Base-by-base conservation (phyloP, 1,140 invertebrate species). In the Bathynomus jamesi region DNA sequence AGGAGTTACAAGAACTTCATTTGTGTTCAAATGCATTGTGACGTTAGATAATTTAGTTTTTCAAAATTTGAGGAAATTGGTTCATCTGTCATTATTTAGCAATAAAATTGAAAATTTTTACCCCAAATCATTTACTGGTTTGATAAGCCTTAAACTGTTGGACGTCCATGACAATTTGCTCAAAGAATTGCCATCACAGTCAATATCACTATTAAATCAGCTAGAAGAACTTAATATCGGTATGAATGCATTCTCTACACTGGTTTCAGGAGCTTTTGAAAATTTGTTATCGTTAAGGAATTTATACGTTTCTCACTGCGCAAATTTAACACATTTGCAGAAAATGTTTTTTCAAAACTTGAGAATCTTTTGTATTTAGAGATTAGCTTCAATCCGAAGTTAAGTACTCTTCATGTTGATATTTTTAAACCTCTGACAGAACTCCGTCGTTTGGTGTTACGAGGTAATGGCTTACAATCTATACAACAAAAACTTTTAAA, bases 381-480 rank as follows among this genome's bases (percentile, higher is more conserved):
- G 25, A 63, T 76, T 53, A 74, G 67, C 66, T 76, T 76, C 65
- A 94, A 94, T 82, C 82, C 84, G 28, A 86, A 93, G 4, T 85
- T 86, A 75, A 84, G 83, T 60, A 79, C 93, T 31, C 85, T 89
- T 29, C 91, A 90, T 77, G 32, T 64, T n/a, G 75, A 73, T 32
- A 70, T 79, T 46, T 79, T 82, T 65, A 65, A 76, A 63, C 71
- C 75, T 31, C 73, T 81, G n/a, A 32, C 46, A 10, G 88, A 90
- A 78, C 85, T 94, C 46, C 87, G 86, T 60, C 86, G 86, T 79
- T 84, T 94, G 71, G 87, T 89, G 75, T 82, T 93, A 72, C 90
- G 88, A 78, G 87, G 88, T 53, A 94, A 94, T 83, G 88, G 87
- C 67, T 86, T 94, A 85, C 31, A 86, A 87, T 77, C 84, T 91